These are phyloP conservation scores for Lobophora halterata DNA, from an alignment of 2,888 invertebrate genomes.

Conservation along the genomic window DNA sequence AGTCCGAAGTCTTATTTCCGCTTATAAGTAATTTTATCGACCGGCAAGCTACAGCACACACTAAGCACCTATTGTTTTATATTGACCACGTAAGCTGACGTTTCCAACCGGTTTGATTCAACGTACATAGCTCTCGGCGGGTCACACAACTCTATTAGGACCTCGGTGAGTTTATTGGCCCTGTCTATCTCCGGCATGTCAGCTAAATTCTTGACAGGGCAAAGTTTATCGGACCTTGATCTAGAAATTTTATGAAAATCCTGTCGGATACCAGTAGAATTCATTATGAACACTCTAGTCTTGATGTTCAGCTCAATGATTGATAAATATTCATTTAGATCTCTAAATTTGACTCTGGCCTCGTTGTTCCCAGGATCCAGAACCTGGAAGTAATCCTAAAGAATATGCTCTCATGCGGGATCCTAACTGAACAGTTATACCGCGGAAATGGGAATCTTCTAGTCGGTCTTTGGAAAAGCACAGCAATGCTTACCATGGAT, in stretches of 20 bases:
- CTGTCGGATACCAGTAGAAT: too few relatives aligned
- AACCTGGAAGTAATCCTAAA: slow-evolving; percentile 54
- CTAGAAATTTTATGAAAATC: not conserved
- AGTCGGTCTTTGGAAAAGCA: slow-evolving; percentile 49
- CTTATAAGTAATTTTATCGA: not conserved
- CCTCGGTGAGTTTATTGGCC: slow-evolving; percentile 19
- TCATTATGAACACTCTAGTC: too few relatives aligned
- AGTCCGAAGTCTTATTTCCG: not conserved
- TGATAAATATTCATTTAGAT: too few relatives aligned
- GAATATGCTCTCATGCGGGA: slow-evolving; percentile 54
- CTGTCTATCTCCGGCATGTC: slow-evolving; percentile 10
- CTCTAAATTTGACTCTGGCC: slow-evolving; percentile 12
- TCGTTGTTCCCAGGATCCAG: slow-evolving; percentile 54
- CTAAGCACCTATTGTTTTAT: slow-evolving; percentile 15
- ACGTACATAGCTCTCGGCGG: slow-evolving; percentile 1
- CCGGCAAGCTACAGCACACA: not conserved
- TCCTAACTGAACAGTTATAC: slow-evolving; percentile 51
- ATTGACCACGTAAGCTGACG: slow-evolving; percentile 1
- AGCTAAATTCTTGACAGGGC: slow-evolving; percentile 2
- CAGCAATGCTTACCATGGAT: slow-evolving; percentile 27
- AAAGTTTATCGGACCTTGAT: slow-evolving; percentile 1
- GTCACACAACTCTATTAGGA: slow-evolving; percentile 6
- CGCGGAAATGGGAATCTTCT: slow-evolving; percentile 50
- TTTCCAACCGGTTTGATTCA: slow-evolving; percentile 12
- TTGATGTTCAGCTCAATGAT: not conserved